These are phyloP conservation scores for Gallinago solitaria DNA, from an alignment of 2,797 vertebrate species.

Conservation along the genomic window DNA sequence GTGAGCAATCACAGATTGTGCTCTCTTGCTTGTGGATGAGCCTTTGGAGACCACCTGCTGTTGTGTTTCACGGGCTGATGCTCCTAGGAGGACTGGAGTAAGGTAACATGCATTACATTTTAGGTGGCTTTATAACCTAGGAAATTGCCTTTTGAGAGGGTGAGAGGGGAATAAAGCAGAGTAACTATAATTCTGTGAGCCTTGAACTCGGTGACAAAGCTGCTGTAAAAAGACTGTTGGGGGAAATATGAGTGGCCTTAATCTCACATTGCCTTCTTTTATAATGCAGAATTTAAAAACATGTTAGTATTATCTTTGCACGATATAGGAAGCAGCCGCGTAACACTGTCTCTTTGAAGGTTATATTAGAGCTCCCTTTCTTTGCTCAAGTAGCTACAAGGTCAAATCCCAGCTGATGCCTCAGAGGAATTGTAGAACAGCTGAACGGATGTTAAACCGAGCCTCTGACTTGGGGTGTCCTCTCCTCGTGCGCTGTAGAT, in stretches of 20 bases:
- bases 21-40: fast-evolving
- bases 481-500: background rate
- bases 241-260: background rate
- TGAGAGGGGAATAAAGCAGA: background rate
- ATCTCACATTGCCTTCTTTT: background rate
- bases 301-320: background rate
- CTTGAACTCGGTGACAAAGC: background rate
- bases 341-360: background rate
- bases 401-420: background rate
- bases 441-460: background rate
- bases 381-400: background rate
- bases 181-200: background rate
- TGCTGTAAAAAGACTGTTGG: background rate
- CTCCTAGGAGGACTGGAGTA: background rate
- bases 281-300: background rate
- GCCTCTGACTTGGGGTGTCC: background rate
- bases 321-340: background rate
- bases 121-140: background rate
- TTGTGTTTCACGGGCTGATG: background rate
- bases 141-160: background rate
- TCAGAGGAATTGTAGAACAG: background rate
- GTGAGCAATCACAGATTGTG: background rate
- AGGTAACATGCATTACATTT: fast-evolving
- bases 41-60: background rate
- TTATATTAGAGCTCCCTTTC: background rate